These are phyloP conservation scores for Gallirallus australis DNA, from an alignment of 2,797 vertebrate genomes.

Conservation along the genomic window DNA sequence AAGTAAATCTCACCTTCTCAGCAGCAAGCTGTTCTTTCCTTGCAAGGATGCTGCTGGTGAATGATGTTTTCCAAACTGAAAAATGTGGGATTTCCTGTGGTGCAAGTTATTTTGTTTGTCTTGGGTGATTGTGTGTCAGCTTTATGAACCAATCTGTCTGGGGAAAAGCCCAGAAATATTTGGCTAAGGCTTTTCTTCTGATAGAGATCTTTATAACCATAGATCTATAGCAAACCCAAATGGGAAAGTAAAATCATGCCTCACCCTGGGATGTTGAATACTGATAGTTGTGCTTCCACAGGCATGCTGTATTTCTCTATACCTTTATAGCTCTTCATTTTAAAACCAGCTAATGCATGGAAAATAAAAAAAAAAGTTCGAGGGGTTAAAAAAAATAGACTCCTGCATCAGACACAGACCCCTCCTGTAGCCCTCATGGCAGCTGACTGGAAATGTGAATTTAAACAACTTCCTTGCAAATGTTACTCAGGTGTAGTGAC, in stretches of 20 bases:
- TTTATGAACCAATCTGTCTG: neutral
- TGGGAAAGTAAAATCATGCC: neutral
- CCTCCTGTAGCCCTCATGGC: neutral
- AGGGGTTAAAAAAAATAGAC: neutral
- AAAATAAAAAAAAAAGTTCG: neutral
- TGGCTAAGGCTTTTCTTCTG: neutral
- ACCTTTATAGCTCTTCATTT: neutral
- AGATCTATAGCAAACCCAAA: neutral
- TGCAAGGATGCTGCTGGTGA: neutral
- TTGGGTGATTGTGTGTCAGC: neutral
- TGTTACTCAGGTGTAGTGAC: neutral
- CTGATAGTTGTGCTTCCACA: neutral
- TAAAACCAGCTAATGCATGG: neutral
- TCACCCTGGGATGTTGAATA: neutral
- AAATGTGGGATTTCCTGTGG: neutral
- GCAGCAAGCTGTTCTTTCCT: neutral
- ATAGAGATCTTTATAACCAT: neutral
- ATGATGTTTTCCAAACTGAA: neutral
- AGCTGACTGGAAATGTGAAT: neutral
- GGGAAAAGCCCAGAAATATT: neutral
- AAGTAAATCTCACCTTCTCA: neutral
- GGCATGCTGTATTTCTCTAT: neutral
- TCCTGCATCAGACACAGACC: neutral
- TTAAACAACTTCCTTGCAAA: neutral
- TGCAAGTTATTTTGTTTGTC: neutral